A percentile compares a stretch with the other conserved stretches of the same genome.
phyloP scores from a whole-genome alignment of 1,140 invertebrate genomes.

The Portunus trituberculatus region DNA sequence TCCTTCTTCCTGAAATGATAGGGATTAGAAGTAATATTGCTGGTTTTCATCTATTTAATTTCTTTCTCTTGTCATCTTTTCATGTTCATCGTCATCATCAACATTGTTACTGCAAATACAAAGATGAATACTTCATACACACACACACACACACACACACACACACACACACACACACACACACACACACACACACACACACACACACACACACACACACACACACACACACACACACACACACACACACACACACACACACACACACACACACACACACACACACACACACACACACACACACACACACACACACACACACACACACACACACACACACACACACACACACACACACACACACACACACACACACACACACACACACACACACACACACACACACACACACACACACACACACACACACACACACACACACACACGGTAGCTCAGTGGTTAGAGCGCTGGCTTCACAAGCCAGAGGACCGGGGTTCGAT shows the following conservation, averaged over 20 bases:
- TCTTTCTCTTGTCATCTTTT: no score
- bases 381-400: conserved; percentile 14
- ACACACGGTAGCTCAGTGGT: no score
- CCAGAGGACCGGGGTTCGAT: no score
- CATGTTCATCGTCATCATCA: no score
- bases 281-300: conserved; percentile 27
- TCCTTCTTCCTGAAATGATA: no score
- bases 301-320: conserved; percentile 30
- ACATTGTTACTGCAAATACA: no score
- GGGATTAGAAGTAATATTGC: no score
- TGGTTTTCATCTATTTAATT: no score
- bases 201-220: conserved; percentile 3
- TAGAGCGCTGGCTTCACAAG: no score
- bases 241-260: conserved; percentile 26
- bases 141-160: no score
- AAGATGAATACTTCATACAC: no score
- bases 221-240: conserved; percentile 33
- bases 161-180: no score
- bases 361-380: conserved; percentile 31
- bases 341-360: conserved; percentile 5
- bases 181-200: neutral
- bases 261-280: conserved; percentile 33
- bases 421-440: conserved; percentile 36
- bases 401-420: conserved; percentile 5
- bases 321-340: conserved; percentile 31